Conservation (phyloP, 2,888 invertebrate species). For the Camptogramma bilineatum region DNA sequence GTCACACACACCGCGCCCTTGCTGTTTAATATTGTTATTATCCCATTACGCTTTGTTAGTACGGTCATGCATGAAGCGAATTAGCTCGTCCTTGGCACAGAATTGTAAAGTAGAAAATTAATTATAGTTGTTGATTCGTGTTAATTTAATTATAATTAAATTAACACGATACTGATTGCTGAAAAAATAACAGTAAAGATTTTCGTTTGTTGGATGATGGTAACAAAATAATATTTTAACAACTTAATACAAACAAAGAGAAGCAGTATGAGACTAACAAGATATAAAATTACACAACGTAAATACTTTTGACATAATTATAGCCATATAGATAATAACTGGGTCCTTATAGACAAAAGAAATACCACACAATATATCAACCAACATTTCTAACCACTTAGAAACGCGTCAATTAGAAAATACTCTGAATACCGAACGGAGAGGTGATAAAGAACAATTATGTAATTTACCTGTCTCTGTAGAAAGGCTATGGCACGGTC, state of each 20-base stretch:
- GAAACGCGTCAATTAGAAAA: conserved; percentile 36
- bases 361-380: conserved; percentile 27
- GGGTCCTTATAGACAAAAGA: conserved; percentile 13
- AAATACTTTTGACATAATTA: conserved; percentile 2
- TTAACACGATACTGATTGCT: conserved; percentile 2
- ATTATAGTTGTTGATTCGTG: conserved; percentile 34
- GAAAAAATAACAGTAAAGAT: background rate
- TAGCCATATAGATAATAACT: background rate
- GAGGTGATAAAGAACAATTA: conserved; percentile 42
- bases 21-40: conserved; percentile 45
- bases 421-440: conserved; percentile 24
- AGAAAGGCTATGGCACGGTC: conserved; percentile 37
- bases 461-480: conserved; percentile 47
- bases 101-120: conserved; percentile 39
- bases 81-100: conserved; percentile 53
- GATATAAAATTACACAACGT: background rate
- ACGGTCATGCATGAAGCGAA: conserved; percentile 51
- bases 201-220: background rate
- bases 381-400: conserved; percentile 25
- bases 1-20: conserved; percentile 48
- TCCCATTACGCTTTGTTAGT: conserved; percentile 47
- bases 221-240: background rate
- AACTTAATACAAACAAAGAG: background rate
- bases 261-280: background rate
- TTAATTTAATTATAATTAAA: conserved; percentile 6